These are phyloP conservation scores for Fragum sueziense DNA, from an alignment of 2,888 invertebrate genomes.

Conservation along the genomic window DNA sequence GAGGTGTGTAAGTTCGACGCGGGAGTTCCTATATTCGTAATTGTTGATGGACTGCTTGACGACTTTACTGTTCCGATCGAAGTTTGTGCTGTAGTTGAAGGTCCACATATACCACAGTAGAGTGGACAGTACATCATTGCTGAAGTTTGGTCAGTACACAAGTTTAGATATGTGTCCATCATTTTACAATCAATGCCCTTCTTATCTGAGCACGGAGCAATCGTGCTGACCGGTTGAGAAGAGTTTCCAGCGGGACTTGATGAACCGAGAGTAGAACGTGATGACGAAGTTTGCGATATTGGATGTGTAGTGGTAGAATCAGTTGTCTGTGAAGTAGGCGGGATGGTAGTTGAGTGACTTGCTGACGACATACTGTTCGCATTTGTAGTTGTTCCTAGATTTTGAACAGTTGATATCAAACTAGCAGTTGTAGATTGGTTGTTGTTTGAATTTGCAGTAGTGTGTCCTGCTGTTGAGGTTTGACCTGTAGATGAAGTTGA, in stretches of 20 bases:
- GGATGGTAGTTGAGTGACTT: background rate
- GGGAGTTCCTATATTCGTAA: background rate
- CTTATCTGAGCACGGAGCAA: slow-evolving; percentile 15
- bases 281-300: background rate
- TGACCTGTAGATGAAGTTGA: background rate
- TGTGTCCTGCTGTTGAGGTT: background rate
- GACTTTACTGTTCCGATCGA: no score
- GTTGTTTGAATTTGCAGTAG: background rate
- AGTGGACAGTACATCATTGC: slow-evolving; percentile 25
- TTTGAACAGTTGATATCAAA: background rate
- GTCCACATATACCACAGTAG: slow-evolving; percentile 31
- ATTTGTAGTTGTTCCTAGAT: background rate
- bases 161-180: slow-evolving; percentile 1
- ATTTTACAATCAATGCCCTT: slow-evolving; percentile 30
- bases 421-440: background rate
- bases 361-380: background rate
- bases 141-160: slow-evolving; percentile 13
- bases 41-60: background rate
- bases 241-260: background rate
- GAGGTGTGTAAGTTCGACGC: background rate
- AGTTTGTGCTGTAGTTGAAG: background rate
- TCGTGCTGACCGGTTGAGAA: background rate
- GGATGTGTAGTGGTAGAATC: background rate
- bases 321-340: background rate
- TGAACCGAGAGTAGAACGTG: background rate